These are phyloP conservation scores for Styela clava DNA, from an alignment of 23 tunicate species.

Conservation along the genomic window DNA sequence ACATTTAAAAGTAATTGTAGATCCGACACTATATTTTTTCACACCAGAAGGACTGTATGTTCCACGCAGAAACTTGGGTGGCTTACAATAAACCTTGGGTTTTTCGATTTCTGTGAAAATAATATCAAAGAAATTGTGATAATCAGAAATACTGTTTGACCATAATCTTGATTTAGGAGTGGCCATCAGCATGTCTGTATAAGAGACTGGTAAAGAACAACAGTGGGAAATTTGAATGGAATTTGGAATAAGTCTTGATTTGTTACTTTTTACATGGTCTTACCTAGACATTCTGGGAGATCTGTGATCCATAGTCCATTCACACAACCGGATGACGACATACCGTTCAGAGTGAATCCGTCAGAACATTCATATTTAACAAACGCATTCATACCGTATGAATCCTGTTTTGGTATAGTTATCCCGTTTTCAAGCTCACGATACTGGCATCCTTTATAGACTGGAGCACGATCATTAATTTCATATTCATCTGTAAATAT, in stretches of 20 bases:
- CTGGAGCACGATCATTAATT: no score
- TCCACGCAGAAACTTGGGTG: neutral
- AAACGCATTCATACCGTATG: neutral
- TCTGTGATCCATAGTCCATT: neutral
- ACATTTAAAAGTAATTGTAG: neutral
- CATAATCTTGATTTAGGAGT: no score
- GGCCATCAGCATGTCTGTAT: no score
- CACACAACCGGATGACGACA: neutral
- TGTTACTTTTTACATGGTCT: no score
- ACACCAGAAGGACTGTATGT: neutral
- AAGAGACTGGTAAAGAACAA: no score
- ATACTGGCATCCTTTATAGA: no score
- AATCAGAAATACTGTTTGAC: no score
- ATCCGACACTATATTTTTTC: conserved; percentile 9
- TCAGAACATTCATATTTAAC: neutral
- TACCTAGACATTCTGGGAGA: neutral
- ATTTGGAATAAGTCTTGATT: no score
- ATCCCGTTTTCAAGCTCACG: neutral
- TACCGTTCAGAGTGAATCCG: neutral
- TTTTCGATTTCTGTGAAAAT: neutral
- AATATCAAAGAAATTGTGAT: no score
- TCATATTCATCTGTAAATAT: no score
- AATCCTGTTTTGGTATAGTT: neutral
- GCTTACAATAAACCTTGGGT: neutral
- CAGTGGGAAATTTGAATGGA: no score